Base-by-base conservation (phyloP, 2,797 vertebrate species). In the Spinus pinus region DNA sequence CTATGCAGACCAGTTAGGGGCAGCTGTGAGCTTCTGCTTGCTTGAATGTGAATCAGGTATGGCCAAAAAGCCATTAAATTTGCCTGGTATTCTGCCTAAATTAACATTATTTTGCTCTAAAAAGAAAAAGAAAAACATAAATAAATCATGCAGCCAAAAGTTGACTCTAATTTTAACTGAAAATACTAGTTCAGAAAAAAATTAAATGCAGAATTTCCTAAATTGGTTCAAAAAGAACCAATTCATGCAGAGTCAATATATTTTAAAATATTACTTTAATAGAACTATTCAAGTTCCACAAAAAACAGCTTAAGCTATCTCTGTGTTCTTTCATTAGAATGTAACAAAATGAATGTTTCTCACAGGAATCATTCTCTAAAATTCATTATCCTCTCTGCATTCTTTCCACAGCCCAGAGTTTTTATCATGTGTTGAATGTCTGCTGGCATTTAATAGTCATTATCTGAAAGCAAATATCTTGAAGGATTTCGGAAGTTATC, bases 401-500 rank as follows among this genome's bases (percentile, higher is more conserved):
- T 96, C 56, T 94, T 82, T 73, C 35, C 50, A 78, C n/a, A 87
- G n/a, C 31, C 13, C 41, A 62, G 35, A 81, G 33, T 82, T 95
- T 88, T 77, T 91, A 77, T 58, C 84, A 33, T 24, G 20, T 88
- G 37, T 41, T 86, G 44, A 92, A 80, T 57, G 30, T 86, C 78
- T 94, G 37, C 44, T 93, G 77, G 54, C 49, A 80, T 91, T 96
- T 92, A 80, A 85, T 69, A 73, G 25, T 47, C 49, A 78, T 94
- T 95, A 90, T 84, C 61, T 88, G 42, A 81, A 90, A 70, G 37
- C 18, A 94, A 93, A 87, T 88, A 85, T 78, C 51, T 90, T 77
- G 42, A 69, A 95, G 28, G 27, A 57, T 81, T 94, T 94, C n/a
- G 47, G 69, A 92, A 90, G 33, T 57, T 21, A 85, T 84, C 41